These are phyloP conservation scores for Platygyra sinensis DNA, from an alignment of 64 coral and sea anemone genomes.

Conservation along the genomic window DNA sequence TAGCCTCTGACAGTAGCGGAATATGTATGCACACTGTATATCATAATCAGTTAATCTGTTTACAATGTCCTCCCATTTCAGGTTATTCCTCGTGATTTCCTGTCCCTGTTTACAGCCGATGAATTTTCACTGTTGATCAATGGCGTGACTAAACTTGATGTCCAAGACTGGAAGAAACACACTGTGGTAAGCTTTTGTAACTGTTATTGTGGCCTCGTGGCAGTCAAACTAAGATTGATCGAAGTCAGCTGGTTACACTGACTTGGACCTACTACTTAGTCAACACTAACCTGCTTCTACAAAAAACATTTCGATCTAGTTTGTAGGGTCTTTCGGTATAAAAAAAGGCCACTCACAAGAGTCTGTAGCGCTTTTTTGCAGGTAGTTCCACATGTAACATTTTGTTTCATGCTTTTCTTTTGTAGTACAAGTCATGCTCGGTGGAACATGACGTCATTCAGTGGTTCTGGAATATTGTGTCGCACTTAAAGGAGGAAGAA, in stretches of 20 bases:
- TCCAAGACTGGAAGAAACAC: constrained; percentile 85
- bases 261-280: too few relatives aligned
- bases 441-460: constrained; percentile 49
- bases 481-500: constrained; percentile 89
- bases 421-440: constrained; percentile 32
- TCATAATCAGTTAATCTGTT: not conserved
- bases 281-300: too few relatives aligned
- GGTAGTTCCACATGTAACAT: not conserved
- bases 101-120: constrained; percentile 88
- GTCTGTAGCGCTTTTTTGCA: too few relatives aligned
- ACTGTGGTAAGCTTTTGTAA: constrained; percentile 33
- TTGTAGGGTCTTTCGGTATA: too few relatives aligned
- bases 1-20: too few relatives aligned
- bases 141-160: constrained; percentile 88
- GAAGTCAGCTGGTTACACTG: too few relatives aligned
- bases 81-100: constrained; percentile 79
- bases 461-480: constrained; percentile 89
- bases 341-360: too few relatives aligned
- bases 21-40: not conserved
- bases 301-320: too few relatives aligned
- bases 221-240: too few relatives aligned
- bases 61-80: not conserved
- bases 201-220: too few relatives aligned
- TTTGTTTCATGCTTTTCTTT: not conserved
- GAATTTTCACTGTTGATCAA: constrained; percentile 93